phyloP scores from a whole-genome alignment of 2,113 vertebrate genomes.

The Gracilinanus agilis region DNA sequence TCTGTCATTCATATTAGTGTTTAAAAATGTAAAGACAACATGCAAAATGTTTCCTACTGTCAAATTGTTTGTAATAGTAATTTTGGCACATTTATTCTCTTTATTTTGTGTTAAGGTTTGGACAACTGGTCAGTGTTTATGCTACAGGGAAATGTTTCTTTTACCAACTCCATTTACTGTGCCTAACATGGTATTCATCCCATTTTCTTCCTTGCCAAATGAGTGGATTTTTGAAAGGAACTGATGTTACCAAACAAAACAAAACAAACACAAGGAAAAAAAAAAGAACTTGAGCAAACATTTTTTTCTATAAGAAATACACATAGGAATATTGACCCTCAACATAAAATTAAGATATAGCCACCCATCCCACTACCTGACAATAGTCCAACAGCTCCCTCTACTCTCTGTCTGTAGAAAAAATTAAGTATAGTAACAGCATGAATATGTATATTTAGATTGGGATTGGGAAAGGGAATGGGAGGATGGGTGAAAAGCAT shows the following conservation, averaged over 20 bases:
- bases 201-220: not conserved
- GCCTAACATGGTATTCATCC: not conserved
- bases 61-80: not conserved
- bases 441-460: constrained; percentile 7
- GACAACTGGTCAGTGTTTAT: not conserved
- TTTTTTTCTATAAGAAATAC: not conserved
- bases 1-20: not conserved
- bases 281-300: not conserved
- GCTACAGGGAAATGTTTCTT: not conserved
- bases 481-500: constrained; percentile 57
- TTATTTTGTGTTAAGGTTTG: not conserved
- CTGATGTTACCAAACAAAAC: not conserved
- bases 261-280: not conserved
- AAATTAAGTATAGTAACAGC: not conserved
- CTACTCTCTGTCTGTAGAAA: constrained; percentile 58
- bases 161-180: not conserved
- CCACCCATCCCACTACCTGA: not conserved
- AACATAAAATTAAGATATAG: constrained; percentile 26
- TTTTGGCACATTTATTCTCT: not conserved
- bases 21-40: not conserved
- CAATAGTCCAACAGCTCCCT: constrained; percentile 60
- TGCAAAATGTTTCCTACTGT: not conserved
- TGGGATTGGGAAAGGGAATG: not conserved
- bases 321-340: constrained; percentile 13
- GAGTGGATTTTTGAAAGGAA: not conserved